Evolutionary conservation across 2,888 invertebrate genomes (phyloP).

Genomic region (Iselma pallidipennis): DNA sequence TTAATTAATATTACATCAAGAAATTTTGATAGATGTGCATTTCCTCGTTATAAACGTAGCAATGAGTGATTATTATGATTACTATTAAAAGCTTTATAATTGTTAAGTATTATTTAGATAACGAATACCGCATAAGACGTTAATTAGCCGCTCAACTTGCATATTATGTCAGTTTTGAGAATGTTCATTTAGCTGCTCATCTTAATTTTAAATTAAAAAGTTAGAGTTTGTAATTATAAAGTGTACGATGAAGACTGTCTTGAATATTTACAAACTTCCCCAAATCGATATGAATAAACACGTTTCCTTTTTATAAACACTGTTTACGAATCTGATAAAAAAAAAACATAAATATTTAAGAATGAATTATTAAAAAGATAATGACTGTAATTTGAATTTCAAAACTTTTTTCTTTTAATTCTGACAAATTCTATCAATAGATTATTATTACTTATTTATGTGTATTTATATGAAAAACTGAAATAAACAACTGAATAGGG

Average conservation of each 20-base stretch:
- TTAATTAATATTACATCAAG: background rate
- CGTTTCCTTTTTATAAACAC: slow-evolving; percentile 7
- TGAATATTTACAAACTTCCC: slow-evolving; percentile 29
- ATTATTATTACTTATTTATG: too few species aligned
- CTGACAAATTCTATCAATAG: too few species aligned
- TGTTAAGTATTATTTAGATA: slow-evolving; percentile 13
- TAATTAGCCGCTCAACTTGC: slow-evolving; percentile 34
- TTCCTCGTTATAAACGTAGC: background rate
- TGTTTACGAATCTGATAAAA: too few species aligned
- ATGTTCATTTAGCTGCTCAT: slow-evolving; percentile 33
- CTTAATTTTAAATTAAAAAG: slow-evolving; percentile 39
- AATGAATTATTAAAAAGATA: too few species aligned
- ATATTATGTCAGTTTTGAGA: slow-evolving; percentile 34
- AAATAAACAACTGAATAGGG: too few species aligned
- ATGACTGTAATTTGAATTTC: too few species aligned
- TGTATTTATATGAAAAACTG: too few species aligned
- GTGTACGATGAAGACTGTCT: slow-evolving; percentile 22
- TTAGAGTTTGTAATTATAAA: slow-evolving; percentile 35
- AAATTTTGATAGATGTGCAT: too few species aligned
- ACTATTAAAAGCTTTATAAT: slow-evolving; percentile 7
- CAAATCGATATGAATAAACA: slow-evolving; percentile 26
- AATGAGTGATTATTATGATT: background rate
- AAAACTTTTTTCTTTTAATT: too few species aligned
- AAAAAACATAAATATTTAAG: too few species aligned
- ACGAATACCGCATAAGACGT: slow-evolving; percentile 28